Evolutionary conservation across 2,888 invertebrate genomes (phyloP).

Genomic region (Druceiella hillmani): DNA sequence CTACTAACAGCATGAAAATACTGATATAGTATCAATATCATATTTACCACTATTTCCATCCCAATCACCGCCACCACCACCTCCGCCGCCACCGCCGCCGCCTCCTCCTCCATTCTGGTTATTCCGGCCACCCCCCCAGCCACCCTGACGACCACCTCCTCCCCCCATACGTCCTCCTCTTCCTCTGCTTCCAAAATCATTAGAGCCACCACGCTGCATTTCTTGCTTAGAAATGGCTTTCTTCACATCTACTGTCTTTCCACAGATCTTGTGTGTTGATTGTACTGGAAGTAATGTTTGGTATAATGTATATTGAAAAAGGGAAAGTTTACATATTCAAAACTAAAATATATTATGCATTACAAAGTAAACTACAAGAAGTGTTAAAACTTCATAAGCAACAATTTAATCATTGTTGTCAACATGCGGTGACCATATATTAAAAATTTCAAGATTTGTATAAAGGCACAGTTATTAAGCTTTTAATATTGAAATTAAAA

Average conservation of each 20-base stretch:
- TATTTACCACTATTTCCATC: too few species aligned
- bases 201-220: conserved; percentile 57
- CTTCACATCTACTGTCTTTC: conserved; percentile 87
- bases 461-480: too few species aligned
- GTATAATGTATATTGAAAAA: conserved; percentile 15
- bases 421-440: too few species aligned
- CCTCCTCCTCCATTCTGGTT: conserved; percentile 36
- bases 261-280: conserved; percentile 78
- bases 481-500: too few species aligned
- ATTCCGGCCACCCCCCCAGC: conserved; percentile 23
- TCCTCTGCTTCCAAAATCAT: conserved; percentile 51
- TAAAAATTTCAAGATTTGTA: too few species aligned
- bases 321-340: conserved; percentile 8
- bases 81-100: conserved; percentile 46
- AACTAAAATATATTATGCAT: conserved; percentile 9
- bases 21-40: too few species aligned
- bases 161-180: conserved; percentile 49
- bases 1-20: too few species aligned
- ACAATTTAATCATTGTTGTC: too few species aligned
- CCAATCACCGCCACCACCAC: conserved; percentile 40
- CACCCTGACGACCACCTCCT: conserved; percentile 43
- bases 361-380: conserved; percentile 4
- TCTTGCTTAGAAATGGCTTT: conserved; percentile 89
- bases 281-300: conserved; percentile 54
- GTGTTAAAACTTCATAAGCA: too few species aligned